These are phyloP conservation scores for Anaspis maculata DNA, from an alignment of 2,888 invertebrate species.

Conservation along the genomic window DNA sequence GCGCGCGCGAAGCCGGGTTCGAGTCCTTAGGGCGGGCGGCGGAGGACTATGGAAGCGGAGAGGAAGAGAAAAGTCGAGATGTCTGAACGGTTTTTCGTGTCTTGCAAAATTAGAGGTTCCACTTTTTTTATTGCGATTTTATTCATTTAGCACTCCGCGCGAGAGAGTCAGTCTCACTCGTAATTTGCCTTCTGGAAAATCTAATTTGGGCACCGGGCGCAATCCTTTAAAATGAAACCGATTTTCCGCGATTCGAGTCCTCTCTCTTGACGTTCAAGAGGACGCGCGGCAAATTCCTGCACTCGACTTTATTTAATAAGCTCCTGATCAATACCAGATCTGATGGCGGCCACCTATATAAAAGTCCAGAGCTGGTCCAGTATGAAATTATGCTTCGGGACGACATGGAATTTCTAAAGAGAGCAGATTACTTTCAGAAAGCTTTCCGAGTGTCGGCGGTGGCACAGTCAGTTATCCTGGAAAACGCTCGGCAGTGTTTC, in stretches of 20 bases:
- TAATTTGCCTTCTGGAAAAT: constrained; percentile 15
- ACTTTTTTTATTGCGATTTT: constrained; percentile 19
- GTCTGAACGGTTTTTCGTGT: constrained; percentile 19
- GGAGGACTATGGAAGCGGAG: too few species aligned
- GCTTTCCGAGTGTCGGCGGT: constrained; percentile 11
- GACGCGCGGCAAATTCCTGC: too few species aligned
- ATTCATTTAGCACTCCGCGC: constrained; percentile 14
- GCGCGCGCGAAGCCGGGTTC: constrained; percentile 4
- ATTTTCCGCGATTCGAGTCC: too few species aligned
- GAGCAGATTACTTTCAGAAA: constrained; percentile 11
- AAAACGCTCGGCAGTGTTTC: too few species aligned
- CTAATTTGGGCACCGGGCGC: constrained; percentile 13
- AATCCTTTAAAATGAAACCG: constrained; percentile 10
- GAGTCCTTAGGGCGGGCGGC: constrained; percentile 10
- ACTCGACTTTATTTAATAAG: too few species aligned
- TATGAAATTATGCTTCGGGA: constrained; percentile 7
- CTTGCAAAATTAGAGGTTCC: constrained; percentile 19
- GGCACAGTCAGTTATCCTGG: constrained; percentile 7
- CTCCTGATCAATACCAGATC: too few species aligned
- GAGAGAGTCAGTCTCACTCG: constrained; percentile 5
- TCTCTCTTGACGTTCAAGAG: too few species aligned
- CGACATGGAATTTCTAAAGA: constrained; percentile 6
- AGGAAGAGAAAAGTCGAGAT: constrained; percentile 5
- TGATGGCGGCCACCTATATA: too few species aligned
- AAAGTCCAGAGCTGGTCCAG: too few species aligned